Evolutionary conservation across 2,113 vertebrate genomes (phyloP), one percentile per base, ranked within the genome.

Genomic region (Thermophis baileyi): DNA sequence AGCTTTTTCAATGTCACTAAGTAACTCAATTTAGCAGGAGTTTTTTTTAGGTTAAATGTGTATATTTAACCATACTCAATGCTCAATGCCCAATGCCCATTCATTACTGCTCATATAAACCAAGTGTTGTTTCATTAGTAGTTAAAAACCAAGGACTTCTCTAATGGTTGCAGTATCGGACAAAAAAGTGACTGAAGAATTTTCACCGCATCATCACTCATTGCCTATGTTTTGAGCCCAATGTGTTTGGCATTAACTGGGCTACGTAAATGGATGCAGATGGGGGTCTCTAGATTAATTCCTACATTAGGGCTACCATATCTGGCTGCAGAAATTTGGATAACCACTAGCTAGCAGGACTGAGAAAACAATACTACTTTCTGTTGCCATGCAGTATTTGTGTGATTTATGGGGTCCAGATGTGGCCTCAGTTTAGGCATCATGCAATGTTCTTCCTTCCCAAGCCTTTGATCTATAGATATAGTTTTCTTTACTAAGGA

Each of bases 1-100:
- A 55, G 92, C 40, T 96, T 92, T 95, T 91, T 95, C 92, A 94
- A 27, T 92, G 87, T 89, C 91, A 96, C 86, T 90, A 91, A 89
- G 90, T 94, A 96, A 96, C 94, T 96, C 89, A 95, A 94, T 97
- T 95, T 95, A 93, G 44, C 35, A 86, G 25, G 16, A 91, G 51
- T 44, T 4, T 11, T 51, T 57, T 27, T 94, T 63, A 2, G 55
- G 91, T 87, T 91, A 90, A 94, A 95, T 69, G 22, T 54, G 88
- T 57, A 24, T n/a, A 44, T n/a, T n/a, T n/a, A n/a, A n/a, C n/a
- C n/a, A n/a, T 25, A 85, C 18, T 44, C 40, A 46, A 24, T 24
- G 55, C 22, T 57, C 24, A 57, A 53, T 18, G 22, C 14, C 35
- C 24, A 57, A 53, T 53, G 22, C 14, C 35, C 40, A 46, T 25